Percentiles rank a stretch among this genome's conserved stretches.
phyloP scores from a whole-genome alignment of 2,113 vertebrate genomes.

The Vulpes vulpes region DNA sequence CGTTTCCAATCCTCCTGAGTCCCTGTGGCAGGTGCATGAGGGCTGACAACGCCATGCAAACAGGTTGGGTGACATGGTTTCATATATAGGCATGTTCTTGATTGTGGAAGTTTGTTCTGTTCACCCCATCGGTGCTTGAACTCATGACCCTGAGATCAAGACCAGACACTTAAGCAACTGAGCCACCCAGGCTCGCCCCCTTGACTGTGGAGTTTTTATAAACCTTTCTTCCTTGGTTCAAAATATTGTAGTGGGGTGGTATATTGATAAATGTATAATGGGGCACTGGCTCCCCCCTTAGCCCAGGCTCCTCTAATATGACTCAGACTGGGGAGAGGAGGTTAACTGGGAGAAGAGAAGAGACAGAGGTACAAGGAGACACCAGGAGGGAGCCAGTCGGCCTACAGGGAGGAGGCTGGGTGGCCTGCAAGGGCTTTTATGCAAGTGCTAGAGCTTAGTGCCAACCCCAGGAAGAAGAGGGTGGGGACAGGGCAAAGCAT shows the following conservation, averaged over 20 bases:
- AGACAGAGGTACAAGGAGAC: not conserved
- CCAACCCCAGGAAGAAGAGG: not conserved
- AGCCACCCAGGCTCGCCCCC: not conserved
- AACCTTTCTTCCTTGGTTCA: not conserved
- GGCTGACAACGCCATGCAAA: fast-evolving
- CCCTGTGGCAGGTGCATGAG: fast-evolving
- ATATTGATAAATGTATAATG: fast-evolving
- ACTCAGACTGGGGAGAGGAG: not conserved
- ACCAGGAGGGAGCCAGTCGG: fast-evolving
- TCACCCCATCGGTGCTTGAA: not conserved
- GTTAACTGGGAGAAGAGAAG: not conserved
- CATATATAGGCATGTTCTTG: fast-evolving
- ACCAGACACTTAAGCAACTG: not conserved
- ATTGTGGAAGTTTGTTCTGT: not conserved
- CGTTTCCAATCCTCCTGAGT: fast-evolving
- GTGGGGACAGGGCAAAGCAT: not conserved
- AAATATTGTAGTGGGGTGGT: not conserved
- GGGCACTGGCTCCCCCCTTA: fast-evolving
- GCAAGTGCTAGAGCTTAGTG: not conserved
- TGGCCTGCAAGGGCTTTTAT: fast-evolving
- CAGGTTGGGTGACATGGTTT: not conserved
- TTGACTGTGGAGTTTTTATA: not conserved
- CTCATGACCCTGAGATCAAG: not conserved
- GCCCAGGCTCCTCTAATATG: not conserved
- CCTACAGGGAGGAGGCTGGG: not conserved